These are phyloP conservation scores for Prorops nasuta DNA, from an alignment of 1,140 invertebrate species.

Conservation along the genomic window DNA sequence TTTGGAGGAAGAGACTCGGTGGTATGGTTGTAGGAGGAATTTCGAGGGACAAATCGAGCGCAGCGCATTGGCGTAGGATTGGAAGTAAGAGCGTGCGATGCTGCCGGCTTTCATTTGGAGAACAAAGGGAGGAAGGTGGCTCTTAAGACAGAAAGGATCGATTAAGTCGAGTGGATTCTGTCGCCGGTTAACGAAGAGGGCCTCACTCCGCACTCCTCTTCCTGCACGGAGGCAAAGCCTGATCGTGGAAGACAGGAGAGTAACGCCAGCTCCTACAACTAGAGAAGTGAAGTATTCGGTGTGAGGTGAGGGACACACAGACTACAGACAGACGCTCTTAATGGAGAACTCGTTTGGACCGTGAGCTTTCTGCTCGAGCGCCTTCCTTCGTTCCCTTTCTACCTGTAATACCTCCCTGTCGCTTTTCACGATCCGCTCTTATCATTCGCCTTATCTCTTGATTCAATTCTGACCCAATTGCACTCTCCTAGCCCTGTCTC, in stretches of 20 bases:
- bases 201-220: slow-evolving; percentile 8
- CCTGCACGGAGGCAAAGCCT: background rate
- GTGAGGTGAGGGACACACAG: background rate
- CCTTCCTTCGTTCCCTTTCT: no score
- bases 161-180: slow-evolving; percentile 34
- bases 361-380: background rate
- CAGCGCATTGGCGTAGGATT: slow-evolving; percentile 11
- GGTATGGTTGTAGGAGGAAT: no score
- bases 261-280: no score
- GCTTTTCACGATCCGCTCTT: background rate
- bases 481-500: no score
- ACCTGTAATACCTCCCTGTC: no score
- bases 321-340: background rate
- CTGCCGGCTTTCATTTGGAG: slow-evolving; percentile 16
- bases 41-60: background rate
- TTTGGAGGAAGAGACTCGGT: background rate
- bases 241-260: background rate
- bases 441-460: background rate
- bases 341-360: background rate
- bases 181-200: slow-evolving; percentile 28
- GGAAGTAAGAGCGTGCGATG: slow-evolving; percentile 18
- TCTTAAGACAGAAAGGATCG: slow-evolving; percentile 26
- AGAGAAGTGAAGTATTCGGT: no score
- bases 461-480: background rate
- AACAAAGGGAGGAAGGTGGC: slow-evolving; percentile 20